These are phyloP conservation scores for Hassar affinis DNA, from an alignment of 2,113 vertebrate genomes.

Conservation along the genomic window DNA sequence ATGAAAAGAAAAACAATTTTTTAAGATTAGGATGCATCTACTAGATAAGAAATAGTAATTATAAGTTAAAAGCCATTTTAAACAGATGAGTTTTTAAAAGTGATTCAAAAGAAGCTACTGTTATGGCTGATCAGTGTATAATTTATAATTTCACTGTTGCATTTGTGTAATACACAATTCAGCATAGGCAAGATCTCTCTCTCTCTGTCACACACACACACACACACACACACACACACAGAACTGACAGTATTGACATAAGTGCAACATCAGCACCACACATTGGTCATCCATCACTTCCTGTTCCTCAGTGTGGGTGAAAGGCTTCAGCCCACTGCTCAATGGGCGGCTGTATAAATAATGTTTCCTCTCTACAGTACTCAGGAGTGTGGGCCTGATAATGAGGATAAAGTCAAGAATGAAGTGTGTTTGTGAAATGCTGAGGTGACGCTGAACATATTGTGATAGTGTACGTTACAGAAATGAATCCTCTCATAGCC, in stretches of 20 bases:
- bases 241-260: background rate
- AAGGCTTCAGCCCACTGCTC: background rate
- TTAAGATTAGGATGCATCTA: too few relatives aligned
- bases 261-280: constrained; percentile 24
- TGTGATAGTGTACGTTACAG: too few relatives aligned
- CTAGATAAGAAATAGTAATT: too few relatives aligned
- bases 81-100: too few relatives aligned
- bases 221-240: background rate
- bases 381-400: background rate
- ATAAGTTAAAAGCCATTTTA: too few relatives aligned
- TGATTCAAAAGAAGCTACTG: too few relatives aligned
- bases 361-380: too few relatives aligned
- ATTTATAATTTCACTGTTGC: too few relatives aligned
- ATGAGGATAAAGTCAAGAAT: background rate
- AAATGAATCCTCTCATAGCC: background rate
- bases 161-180: background rate
- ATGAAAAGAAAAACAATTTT: too few relatives aligned
- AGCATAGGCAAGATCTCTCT: too few relatives aligned
- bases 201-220: background rate
- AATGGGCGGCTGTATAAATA: background rate
- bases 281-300: background rate
- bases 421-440: background rate
- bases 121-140: too few relatives aligned
- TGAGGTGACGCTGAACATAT: background rate
- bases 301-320: background rate